Evolutionary conservation across 2,888 invertebrate genomes (phyloP).

Genomic region (Philhelius pedissequus): DNA sequence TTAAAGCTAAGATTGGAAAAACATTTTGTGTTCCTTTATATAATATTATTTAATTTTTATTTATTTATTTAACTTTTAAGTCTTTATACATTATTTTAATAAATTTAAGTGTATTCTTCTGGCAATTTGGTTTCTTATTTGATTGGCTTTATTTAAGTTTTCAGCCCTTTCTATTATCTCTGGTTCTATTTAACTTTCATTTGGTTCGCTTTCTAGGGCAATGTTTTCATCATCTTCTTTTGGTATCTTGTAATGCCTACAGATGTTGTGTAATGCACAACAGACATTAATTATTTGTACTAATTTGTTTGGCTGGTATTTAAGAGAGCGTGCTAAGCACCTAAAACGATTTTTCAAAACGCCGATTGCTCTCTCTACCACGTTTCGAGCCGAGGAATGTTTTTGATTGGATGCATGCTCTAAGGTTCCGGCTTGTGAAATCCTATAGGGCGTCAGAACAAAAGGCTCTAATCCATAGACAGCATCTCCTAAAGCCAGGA

Average conservation of each 20-base stretch:
- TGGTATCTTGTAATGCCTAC: background rate
- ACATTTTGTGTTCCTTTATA: too few relatives aligned
- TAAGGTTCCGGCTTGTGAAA: background rate
- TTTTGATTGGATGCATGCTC: background rate
- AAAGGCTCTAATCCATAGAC: constrained; percentile 11
- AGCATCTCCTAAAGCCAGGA: constrained; percentile 27
- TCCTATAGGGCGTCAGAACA: background rate
- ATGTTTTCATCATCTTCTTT: background rate
- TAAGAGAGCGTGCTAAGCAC: too few relatives aligned
- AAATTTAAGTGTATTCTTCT: background rate
- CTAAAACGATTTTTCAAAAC: too few relatives aligned
- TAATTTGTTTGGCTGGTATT: too few relatives aligned
- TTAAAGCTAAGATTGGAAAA: too few relatives aligned
- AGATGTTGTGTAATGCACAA: background rate
- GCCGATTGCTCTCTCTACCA: background rate
- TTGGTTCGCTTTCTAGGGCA: background rate
- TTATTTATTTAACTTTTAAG: too few relatives aligned
- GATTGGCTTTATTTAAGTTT: background rate
- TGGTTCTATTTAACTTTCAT: background rate
- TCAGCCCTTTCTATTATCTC: background rate
- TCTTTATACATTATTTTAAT: too few relatives aligned
- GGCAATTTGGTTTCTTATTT: background rate
- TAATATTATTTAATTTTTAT: too few relatives aligned
- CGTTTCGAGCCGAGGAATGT: background rate
- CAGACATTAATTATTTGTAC: background rate